Base-by-base conservation (phyloP, 2,113 vertebrate species). In the Lepidothrix coronata region DNA sequence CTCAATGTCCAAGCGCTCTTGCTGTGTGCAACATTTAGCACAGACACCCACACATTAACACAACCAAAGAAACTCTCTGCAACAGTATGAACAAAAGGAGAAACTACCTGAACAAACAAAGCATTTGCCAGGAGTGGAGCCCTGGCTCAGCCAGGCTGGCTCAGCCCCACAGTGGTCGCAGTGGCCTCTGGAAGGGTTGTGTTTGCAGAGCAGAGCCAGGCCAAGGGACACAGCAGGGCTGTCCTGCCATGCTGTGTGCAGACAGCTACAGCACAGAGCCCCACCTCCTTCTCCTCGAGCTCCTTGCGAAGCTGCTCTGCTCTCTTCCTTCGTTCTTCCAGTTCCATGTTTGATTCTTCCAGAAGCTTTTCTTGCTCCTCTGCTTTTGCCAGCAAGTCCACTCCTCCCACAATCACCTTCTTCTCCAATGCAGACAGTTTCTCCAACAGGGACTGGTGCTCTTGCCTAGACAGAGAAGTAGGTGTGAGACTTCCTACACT, bases 1-100 rank as follows among this genome's bases (percentile, higher is more conserved):
- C 96, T 99, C 99, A 13, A 99, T 99, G 97, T 99, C 99, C 97
- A 99, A 96, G 49, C 99, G 99, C 73, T 99, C 99, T 99, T 99
- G 99, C 99, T 99, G 96, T 87, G n/a, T 46, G 49, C 37, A 61
- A 79, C 6, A 95, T 80, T 90, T 11, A 86, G 71, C 85, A 94
- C 25, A 97, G 63, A 91, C 11, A 78, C 11, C 49, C 79, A 92
- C 31, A 68, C 5, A 10, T 95, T 70, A 96, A 68, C 28, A 62
- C 5, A 55, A 18, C 3, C 41, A 75, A 20, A 94, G 30, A 71
- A 76, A 85, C 71, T 23, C 48, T 35, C 74, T 46, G 39, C 75
- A 67, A 11, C 0, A 35, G 12, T 3, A 48, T 5, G 20, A 90
- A 48, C 61, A 52, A 52, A 33, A 82, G 17, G 19, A 83, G 75